Evolutionary conservation across 2,113 vertebrate genomes (phyloP).

Genomic region (Chelonoidis abingdonii): DNA sequence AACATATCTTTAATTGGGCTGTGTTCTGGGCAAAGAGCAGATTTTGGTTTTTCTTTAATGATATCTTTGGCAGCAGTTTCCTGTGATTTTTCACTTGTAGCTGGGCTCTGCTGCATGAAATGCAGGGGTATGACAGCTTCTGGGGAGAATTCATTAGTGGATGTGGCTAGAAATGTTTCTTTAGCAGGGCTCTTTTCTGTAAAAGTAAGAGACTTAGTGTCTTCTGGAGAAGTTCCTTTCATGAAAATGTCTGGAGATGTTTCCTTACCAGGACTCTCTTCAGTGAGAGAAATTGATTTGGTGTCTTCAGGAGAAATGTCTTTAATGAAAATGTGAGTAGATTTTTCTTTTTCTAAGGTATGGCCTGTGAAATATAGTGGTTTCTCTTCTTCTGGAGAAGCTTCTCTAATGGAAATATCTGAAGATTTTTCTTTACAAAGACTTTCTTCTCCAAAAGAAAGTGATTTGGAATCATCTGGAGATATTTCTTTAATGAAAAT

Average conservation of each 20-base stretch:
- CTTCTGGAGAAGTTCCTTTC: conserved; percentile 75
- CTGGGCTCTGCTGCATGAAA: conserved; percentile 26
- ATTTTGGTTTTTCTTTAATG: background rate
- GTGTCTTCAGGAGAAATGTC: conserved; percentile 74
- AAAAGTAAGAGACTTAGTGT: conserved; percentile 60
- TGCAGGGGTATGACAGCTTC: conserved; percentile 20
- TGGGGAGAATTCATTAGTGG: conserved; percentile 24
- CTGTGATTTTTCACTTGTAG: background rate
- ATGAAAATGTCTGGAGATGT: conserved; percentile 72
- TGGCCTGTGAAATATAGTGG: conserved; percentile 40
- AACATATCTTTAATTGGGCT: conserved; percentile 2
- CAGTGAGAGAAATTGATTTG: conserved; percentile 72
- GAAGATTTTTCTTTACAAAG: conserved; percentile 58
- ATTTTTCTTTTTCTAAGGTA: conserved; percentile 54
- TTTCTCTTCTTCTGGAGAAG: conserved; percentile 45
- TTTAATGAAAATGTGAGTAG: conserved; percentile 26
- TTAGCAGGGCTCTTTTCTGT: conserved; percentile 61
- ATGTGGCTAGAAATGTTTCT: conserved; percentile 24
- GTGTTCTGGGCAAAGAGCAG: conserved; percentile 51
- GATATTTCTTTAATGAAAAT: conserved; percentile 58
- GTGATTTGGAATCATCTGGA: conserved; percentile 74
- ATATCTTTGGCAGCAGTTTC: conserved; percentile 31
- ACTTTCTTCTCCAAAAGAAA: conserved; percentile 68
- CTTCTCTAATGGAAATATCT: conserved; percentile 54
- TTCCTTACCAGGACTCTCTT: conserved; percentile 74